Evolutionary conservation across 2,113 vertebrate genomes (phyloP).

Genomic region (Nothocercus julius): DNA sequence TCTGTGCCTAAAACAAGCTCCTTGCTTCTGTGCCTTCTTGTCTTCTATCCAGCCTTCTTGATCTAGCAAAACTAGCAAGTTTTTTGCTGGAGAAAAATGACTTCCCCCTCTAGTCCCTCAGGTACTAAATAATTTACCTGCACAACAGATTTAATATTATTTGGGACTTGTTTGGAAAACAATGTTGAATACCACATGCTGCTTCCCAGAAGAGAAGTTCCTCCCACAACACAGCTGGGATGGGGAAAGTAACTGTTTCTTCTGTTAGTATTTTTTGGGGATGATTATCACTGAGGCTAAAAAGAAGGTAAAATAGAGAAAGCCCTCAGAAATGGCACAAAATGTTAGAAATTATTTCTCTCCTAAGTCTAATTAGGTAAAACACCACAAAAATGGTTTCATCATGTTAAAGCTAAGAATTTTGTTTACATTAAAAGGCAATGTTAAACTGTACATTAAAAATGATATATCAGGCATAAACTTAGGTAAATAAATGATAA

Average conservation of each 20-base stretch:
- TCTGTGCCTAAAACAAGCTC: background rate
- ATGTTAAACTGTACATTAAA: background rate
- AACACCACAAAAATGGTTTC: constrained; percentile 4
- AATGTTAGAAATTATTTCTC: background rate
- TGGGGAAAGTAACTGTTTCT: background rate
- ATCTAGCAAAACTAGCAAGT: background rate
- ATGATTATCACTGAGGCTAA: background rate
- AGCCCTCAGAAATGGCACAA: background rate
- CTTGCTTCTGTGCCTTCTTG: background rate
- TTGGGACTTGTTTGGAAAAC: background rate
- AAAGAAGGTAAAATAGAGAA: background rate
- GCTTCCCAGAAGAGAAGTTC: background rate
- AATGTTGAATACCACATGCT: background rate
- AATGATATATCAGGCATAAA: background rate
- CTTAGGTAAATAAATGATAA: background rate
- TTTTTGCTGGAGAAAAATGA: background rate
- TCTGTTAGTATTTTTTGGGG: background rate
- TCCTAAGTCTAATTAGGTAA: background rate
- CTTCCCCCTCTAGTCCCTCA: background rate
- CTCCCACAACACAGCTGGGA: background rate
- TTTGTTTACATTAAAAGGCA: constrained; percentile 9
- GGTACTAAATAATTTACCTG: background rate
- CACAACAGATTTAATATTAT: background rate
- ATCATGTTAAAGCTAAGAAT: background rate
- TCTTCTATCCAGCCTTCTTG: background rate